A percentile compares a stretch with the other conserved stretches of the same genome.
Conservation (phyloP, 1,140 invertebrate genomes). For the Trichonephila clavata region DNA sequence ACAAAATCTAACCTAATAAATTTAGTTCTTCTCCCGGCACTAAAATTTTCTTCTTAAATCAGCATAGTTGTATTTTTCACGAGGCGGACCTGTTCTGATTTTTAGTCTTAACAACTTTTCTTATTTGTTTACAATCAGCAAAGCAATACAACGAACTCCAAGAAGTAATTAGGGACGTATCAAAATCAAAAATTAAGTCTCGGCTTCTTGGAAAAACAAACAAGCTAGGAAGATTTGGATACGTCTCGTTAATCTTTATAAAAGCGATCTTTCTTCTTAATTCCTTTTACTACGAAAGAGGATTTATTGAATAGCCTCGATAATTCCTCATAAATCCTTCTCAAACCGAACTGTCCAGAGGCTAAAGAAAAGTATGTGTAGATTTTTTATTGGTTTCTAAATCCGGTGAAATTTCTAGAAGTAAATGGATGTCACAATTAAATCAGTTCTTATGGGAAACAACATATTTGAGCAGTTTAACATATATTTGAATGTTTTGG, state of each 20-base stretch:
- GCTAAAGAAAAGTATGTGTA: neutral
- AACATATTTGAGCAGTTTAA: no score
- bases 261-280: slow-evolving; percentile 16
- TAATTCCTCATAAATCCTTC: slow-evolving; percentile 53
- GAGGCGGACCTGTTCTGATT: no score
- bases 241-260: slow-evolving; percentile 37
- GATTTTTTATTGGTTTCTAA: neutral
- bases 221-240: neutral
- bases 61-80: no score
- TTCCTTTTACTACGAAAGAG: neutral
- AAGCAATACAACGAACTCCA: neutral
- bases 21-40: no score
- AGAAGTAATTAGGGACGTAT: neutral
- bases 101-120: neutral
- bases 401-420: neutral
- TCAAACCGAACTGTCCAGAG: neutral
- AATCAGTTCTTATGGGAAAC: neutral
- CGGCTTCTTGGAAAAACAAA: neutral
- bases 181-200: neutral
- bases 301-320: slow-evolving; percentile 33
- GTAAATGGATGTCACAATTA: neutral
- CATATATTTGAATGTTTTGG: no score
- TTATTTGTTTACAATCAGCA: neutral
- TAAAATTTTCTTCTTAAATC: no score
- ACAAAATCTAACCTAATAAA: no score